Evolutionary conservation across 2,797 vertebrate genomes (phyloP).

Genomic region (Cephalopachus bancanus): DNA sequence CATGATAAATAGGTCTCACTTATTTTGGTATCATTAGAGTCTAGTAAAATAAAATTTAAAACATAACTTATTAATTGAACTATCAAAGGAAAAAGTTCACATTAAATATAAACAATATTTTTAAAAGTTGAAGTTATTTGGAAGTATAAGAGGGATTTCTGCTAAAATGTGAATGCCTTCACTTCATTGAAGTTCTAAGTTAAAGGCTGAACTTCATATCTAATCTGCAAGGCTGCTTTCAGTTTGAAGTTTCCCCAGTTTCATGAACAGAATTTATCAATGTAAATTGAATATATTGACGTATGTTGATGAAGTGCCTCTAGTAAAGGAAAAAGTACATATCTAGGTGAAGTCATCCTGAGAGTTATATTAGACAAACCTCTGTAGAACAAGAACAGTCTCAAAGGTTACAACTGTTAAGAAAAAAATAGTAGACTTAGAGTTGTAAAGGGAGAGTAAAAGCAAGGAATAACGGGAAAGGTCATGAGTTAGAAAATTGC

Average conservation of each 20-base stretch:
- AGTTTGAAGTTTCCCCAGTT: neutral
- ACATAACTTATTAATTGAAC: neutral
- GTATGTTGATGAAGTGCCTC: neutral
- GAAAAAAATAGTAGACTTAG: neutral
- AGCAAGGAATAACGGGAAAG: neutral
- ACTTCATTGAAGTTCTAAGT: slow-evolving; percentile 34
- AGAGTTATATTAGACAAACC: neutral
- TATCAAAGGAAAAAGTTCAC: neutral
- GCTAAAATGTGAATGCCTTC: neutral
- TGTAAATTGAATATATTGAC: neutral
- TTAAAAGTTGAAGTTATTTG: neutral
- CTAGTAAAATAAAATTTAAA: neutral
- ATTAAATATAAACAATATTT: slow-evolving; percentile 5
- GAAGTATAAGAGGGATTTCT: neutral
- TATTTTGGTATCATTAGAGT: neutral
- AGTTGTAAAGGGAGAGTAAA: neutral
- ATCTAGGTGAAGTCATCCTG: neutral
- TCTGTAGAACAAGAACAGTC: neutral
- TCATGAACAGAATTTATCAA: neutral
- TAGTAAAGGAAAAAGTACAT: neutral
- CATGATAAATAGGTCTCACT: neutral
- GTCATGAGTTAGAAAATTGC: neutral
- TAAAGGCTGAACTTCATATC: neutral
- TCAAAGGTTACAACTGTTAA: neutral
- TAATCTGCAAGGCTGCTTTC: neutral